These are phyloP conservation scores for Platycheirus albimanus DNA, from an alignment of 2,888 invertebrate species.

Conservation along the genomic window DNA sequence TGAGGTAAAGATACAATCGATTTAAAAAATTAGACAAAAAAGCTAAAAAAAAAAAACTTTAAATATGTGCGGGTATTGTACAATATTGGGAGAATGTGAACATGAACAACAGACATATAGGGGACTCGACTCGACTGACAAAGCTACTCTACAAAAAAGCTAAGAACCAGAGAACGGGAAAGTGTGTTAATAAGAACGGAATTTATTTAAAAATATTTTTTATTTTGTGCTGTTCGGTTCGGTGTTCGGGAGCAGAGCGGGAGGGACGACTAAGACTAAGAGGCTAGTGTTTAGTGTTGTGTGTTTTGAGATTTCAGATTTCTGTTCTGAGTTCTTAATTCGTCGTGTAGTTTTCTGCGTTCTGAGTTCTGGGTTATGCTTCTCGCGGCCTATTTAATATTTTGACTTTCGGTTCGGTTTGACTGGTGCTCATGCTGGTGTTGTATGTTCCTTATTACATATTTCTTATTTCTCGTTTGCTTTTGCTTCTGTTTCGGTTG, in stretches of 20 bases:
- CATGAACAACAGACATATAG: slow-evolving; percentile 38
- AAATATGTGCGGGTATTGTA: slow-evolving; percentile 48
- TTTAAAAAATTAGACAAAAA: slow-evolving; percentile 69
- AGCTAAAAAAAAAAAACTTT: slow-evolving; percentile 13
- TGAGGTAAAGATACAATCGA: slow-evolving; percentile 73
- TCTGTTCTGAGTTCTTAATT: no score
- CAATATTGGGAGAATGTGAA: slow-evolving; percentile 64
- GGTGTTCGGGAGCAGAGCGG: no score
- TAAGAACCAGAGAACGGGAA: slow-evolving; percentile 63
- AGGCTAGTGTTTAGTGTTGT: no score
- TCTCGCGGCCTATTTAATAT: slow-evolving; percentile 34
- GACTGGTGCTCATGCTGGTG: no score
- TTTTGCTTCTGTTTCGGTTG: slow-evolving; percentile 47
- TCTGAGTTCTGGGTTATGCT: slow-evolving; percentile 40
- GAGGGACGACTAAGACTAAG: no score
- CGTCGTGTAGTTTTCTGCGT: no score
- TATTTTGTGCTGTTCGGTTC: slow-evolving; percentile 41
- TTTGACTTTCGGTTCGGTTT: slow-evolving; percentile 27
- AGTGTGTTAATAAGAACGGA: slow-evolving; percentile 74
- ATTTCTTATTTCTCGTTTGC: slow-evolving; percentile 50
- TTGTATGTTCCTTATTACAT: no score
- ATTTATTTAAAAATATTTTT: slow-evolving; percentile 68
- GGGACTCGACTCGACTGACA: no score
- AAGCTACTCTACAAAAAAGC: slow-evolving; percentile 41
- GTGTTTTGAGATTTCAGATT: no score